These are phyloP conservation scores for Acheta domesticus DNA, from an alignment of 2,888 invertebrate species.

Conservation along the genomic window DNA sequence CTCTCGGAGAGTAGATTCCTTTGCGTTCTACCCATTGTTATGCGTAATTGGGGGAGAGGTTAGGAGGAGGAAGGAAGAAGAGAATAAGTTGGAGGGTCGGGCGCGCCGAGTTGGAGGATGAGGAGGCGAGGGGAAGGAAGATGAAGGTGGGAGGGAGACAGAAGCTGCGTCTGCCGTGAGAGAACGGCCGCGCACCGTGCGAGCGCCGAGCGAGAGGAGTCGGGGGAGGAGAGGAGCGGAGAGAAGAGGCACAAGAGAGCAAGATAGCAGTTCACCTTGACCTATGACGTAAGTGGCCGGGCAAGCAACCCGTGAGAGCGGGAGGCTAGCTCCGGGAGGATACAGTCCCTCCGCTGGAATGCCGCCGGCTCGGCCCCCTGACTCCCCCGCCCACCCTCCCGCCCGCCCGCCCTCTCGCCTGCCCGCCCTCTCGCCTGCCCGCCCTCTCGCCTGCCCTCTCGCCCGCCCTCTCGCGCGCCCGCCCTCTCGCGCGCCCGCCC, in stretches of 20 bases:
- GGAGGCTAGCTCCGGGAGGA: not conserved
- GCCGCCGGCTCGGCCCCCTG: not conserved
- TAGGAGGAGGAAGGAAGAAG: constrained; percentile 36
- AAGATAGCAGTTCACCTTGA: not conserved
- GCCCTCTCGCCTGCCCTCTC: too few relatives aligned
- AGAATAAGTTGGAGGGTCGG: not conserved
- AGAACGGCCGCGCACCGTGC: not conserved
- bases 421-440: too few relatives aligned
- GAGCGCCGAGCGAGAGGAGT: not conserved
- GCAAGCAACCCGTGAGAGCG: constrained; percentile 18
- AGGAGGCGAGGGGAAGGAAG: constrained; percentile 32
- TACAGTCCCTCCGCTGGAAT: not conserved
- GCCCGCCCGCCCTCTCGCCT: too few relatives aligned
- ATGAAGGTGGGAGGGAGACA: constrained; percentile 27
- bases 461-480: too few relatives aligned
- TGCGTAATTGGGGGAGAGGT: constrained; percentile 35
- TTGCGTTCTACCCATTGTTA: constrained; percentile 39
- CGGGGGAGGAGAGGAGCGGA: not conserved
- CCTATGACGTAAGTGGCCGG: constrained; percentile 18
- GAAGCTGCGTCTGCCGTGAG: constrained; percentile 31
- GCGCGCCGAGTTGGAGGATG: constrained; percentile 37
- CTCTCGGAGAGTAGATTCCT: constrained; percentile 11
- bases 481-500: too few relatives aligned
- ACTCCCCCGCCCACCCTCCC: too few relatives aligned
- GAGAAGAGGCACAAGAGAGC: not conserved